Conservation (phyloP, 2,113 vertebrate species). For the Platanista minor region DNA sequence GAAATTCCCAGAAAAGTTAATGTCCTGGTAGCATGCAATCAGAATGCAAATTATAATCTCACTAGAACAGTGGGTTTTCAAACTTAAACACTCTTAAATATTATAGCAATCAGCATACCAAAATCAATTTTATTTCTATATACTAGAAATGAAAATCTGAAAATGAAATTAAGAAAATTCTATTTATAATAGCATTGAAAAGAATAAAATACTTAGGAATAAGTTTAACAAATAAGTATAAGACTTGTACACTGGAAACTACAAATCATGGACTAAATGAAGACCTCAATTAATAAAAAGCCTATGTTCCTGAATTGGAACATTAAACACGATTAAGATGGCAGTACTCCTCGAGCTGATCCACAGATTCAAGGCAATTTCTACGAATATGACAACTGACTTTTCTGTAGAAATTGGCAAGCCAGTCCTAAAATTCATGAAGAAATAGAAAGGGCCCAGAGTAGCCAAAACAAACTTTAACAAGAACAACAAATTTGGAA, state of each 20-base stretch:
- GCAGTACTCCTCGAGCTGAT: neutral
- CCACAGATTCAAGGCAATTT: neutral
- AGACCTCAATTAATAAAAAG: neutral
- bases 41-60: neutral
- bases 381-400: neutral
- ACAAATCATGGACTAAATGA: neutral
- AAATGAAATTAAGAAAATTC: neutral
- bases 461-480: neutral
- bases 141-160: neutral
- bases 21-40: neutral
- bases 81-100: neutral
- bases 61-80: neutral
- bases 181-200: neutral
- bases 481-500: neutral
- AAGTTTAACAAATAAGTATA: neutral
- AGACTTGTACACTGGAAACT: neutral
- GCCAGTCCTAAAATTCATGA: neutral
- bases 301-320: neutral
- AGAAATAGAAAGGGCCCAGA: neutral
- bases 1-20: neutral
- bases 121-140: constrained; percentile 2
- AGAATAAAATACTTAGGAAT: neutral
- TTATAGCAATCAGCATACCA: neutral
- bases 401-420: neutral
- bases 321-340: neutral